phyloP scores from a whole-genome alignment of 2,888 invertebrate genomes.

The Syrphus vitripennis region DNA sequence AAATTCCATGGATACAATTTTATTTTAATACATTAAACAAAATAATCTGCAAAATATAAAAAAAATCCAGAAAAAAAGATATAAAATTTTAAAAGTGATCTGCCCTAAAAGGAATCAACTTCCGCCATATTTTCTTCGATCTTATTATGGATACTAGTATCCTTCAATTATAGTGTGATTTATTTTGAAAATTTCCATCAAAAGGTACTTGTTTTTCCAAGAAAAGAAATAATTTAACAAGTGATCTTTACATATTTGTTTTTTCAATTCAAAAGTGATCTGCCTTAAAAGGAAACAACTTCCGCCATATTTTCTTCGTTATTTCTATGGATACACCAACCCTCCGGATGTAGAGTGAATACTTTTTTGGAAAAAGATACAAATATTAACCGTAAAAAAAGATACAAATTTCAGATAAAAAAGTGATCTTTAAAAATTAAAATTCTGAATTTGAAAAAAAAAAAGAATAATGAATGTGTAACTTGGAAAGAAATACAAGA shows the following conservation, averaged over 20 bases:
- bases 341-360: conserved; percentile 1
- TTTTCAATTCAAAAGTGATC: conserved; percentile 48
- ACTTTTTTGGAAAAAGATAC: conserved; percentile 5
- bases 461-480: conserved; percentile 4
- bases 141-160: conserved; percentile 23
- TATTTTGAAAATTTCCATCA: conserved; percentile 8
- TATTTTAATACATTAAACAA: neutral
- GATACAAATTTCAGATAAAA: neutral
- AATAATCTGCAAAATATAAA: conserved; percentile 1
- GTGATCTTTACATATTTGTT: neutral
- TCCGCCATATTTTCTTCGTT: conserved; percentile 60
- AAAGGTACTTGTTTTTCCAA: neutral
- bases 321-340: conserved; percentile 30
- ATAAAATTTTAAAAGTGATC: conserved; percentile 40
- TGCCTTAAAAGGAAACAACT: conserved; percentile 66
- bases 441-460: neutral
- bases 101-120: conserved; percentile 65
- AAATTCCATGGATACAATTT: conserved; percentile 26
- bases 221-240: neutral
- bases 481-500: neutral
- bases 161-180: neutral
- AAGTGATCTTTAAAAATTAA: neutral
- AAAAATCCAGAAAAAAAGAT: neutral
- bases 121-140: conserved; percentile 60
- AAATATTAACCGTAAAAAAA: neutral